These are phyloP conservation scores for Xestia rhomboidea DNA, from an alignment of 2,888 invertebrate species.

Conservation along the genomic window DNA sequence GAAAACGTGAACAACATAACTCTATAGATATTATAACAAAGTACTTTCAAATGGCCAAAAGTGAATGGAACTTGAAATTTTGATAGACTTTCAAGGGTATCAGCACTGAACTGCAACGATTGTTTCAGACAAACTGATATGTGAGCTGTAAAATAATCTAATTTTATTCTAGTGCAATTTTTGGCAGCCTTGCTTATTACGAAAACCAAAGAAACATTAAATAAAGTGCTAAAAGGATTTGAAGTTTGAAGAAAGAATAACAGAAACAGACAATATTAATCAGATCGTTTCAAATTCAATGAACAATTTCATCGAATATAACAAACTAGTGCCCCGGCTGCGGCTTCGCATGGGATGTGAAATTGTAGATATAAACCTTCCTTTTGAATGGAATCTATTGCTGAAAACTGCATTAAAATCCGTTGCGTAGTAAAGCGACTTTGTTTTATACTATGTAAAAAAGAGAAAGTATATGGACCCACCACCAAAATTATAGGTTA, in stretches of 20 bases:
- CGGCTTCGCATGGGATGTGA: too few relatives aligned
- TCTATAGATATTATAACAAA: not conserved
- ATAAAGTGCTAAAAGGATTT: not conserved
- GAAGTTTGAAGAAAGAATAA: constrained; percentile 1
- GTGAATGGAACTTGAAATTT: constrained; percentile 46
- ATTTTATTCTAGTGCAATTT: constrained; percentile 9
- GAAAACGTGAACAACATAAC: too few relatives aligned
- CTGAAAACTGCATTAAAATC: too few relatives aligned
- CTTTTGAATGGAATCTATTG: too few relatives aligned
- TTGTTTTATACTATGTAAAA: too few relatives aligned
- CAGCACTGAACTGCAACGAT: constrained; percentile 28
- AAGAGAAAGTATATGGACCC: not conserved
- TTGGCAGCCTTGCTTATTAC: constrained; percentile 32
- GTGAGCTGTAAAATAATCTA: constrained; percentile 32
- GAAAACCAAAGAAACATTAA: constrained; percentile 29
- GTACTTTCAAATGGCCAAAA: constrained; percentile 46
- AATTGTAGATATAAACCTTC: too few relatives aligned
- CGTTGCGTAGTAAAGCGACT: too few relatives aligned
- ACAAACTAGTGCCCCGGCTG: too few relatives aligned
- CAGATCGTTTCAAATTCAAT: not conserved
- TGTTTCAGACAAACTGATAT: constrained; percentile 49
- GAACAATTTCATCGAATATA: not conserved
- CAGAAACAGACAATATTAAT: not conserved
- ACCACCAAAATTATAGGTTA: not conserved
- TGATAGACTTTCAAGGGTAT: constrained; percentile 61